Base-by-base conservation (phyloP, 53 echinoderm and acorn worm genomes). In the Patiria pectinifera region DNA sequence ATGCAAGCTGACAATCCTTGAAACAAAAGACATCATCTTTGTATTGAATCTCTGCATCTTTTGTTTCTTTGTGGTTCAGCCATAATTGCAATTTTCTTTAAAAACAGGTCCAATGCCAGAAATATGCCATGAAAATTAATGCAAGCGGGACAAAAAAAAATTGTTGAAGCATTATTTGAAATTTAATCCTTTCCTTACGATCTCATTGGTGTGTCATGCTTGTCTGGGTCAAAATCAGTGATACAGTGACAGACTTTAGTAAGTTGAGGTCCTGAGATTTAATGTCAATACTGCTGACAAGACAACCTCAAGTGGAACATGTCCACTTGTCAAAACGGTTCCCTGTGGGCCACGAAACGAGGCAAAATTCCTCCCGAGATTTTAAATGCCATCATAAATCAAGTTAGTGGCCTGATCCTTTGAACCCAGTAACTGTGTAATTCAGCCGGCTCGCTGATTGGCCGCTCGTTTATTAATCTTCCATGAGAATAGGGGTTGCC, bases 261-360 rank as follows among this genome's bases (percentile, higher is more conserved):
- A 76, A 5, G 11, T 66, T 66, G 10, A 3, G 53, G 53, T 35
- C 35, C 35, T 35, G 35, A 35, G 35, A 35, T 6, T 26, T 19
- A 84, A 84, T 45, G 45, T 84, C 23, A 35, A 49, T 86, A 72
- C 18, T 86, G 86, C 86, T 86, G 86, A 86, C 86, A 75, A 13
- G 59, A 48, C 75, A 86, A 72, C 14, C 75, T 44, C 44, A 46
- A 35, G 35, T n/a, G 23, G 45, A 23, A 71, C 25, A 9, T 74
- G 15, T 22, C 35, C 35, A 35, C 35, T 35, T 35, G 35, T 35
- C 35, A 35, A 11, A 13, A 74, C 46, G 19, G 49, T 23, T 72
- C 66, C 11, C n/a, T 24, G 4, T 11, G 23, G 15, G 13, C 47
- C 8, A 13, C 11, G 4, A 23, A 16, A 44, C 4, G 48, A 49